Evolutionary conservation across 2,797 vertebrate species (phyloP).

Genomic region (Onychomys torridus): DNA sequence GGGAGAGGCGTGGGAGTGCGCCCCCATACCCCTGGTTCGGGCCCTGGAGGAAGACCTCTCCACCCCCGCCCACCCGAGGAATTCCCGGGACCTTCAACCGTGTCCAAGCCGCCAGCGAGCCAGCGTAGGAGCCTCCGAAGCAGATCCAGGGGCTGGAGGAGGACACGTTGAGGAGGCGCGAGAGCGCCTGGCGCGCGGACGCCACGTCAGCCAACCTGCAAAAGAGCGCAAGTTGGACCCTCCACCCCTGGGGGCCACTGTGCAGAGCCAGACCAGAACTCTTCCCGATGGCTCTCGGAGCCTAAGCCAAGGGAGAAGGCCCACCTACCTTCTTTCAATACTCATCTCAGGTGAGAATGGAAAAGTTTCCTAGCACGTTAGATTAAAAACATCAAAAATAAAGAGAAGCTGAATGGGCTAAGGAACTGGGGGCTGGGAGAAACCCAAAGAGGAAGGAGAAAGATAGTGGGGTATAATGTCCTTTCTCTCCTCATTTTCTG

Average conservation of each 20-base stretch:
- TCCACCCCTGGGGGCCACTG: not conserved
- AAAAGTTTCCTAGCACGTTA: not conserved
- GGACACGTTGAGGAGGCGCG: slow-evolving; percentile 88
- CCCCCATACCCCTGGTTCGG: not conserved
- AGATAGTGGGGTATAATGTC: not conserved
- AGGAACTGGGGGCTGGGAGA: not conserved
- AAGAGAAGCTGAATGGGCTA: not conserved
- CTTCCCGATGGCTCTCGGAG: not conserved
- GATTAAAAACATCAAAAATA: not conserved
- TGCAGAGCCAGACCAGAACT: not conserved
- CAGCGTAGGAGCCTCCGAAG: slow-evolving; percentile 94
- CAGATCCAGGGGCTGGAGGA: slow-evolving; percentile 91
- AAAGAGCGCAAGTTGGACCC: not conserved
- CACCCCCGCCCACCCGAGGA: not conserved
- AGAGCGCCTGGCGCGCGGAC: slow-evolving; percentile 88
- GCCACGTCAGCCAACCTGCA: slow-evolving; percentile 74
- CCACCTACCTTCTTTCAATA: not conserved
- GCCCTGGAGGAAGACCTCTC: not conserved
- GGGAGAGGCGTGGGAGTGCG: not conserved
- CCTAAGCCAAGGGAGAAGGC: not conserved
- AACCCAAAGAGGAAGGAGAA: not conserved
- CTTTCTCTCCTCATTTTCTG: not conserved
- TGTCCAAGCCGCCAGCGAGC: slow-evolving; percentile 92
- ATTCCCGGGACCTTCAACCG: slow-evolving; percentile 87
- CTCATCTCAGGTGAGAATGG: not conserved